These are phyloP conservation scores for Anastatus disparis DNA, from an alignment of 1,140 invertebrate genomes.

Conservation along the genomic window DNA sequence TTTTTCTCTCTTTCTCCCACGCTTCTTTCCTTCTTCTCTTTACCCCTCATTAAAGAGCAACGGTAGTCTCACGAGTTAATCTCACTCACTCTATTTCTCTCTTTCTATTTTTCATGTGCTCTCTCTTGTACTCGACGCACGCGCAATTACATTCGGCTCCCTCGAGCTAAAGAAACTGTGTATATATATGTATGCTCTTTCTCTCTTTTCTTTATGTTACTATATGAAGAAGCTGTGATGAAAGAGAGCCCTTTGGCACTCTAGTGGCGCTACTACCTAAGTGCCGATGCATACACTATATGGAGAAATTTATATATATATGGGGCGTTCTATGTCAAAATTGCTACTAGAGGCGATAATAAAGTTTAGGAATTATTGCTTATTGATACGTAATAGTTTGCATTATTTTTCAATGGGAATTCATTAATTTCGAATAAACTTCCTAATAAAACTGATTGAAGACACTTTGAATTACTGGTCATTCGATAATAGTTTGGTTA, in stretches of 20 bases:
- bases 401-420: too few species aligned
- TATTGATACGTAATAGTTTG: too few species aligned
- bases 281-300: slow-evolving; percentile 8
- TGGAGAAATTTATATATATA: slow-evolving; percentile 4
- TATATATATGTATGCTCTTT: too few species aligned
- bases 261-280: slow-evolving; percentile 20
- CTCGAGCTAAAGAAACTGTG: slow-evolving; percentile 30
- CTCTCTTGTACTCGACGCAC: slow-evolving; percentile 22
- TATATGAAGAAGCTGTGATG: slow-evolving; percentile 11
- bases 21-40: neutral
- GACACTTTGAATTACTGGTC: too few species aligned
- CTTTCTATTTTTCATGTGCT: too few species aligned
- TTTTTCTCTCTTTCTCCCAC: slow-evolving; percentile 10
- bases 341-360: neutral
- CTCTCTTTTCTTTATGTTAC: too few species aligned
- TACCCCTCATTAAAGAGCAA: slow-evolving; percentile 29
- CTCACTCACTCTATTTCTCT: too few species aligned
- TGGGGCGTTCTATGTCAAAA: slow-evolving; percentile 6
- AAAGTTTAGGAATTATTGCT: too few species aligned
- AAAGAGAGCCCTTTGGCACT: slow-evolving; percentile 14
- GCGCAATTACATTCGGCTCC: slow-evolving; percentile 40
- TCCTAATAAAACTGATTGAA: too few species aligned
- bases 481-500: too few species aligned
- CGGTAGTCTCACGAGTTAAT: slow-evolving; percentile 32
- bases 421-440: too few species aligned